Percentiles rank a stretch among this genome's conserved stretches.
Conservation (phyloP, 2,888 invertebrate species). For the Xanthorhoe spadicearia region DNA sequence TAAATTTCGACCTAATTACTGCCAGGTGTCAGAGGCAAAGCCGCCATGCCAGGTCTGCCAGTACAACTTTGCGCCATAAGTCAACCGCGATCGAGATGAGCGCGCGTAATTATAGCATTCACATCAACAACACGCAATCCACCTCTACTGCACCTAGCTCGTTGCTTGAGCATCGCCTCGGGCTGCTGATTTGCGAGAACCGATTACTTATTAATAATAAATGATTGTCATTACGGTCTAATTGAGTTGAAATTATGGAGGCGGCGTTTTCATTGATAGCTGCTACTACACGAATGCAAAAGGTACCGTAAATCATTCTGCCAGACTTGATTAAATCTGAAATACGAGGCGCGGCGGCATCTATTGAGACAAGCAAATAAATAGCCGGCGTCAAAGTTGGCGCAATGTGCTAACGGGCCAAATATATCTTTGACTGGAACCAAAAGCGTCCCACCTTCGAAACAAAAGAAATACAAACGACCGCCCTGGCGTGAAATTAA, state of each 20-base stretch:
- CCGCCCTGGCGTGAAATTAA: conserved; percentile 75
- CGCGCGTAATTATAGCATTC: conserved; percentile 55
- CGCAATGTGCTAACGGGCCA: conserved; percentile 76
- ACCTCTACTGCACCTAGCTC: conserved; percentile 10
- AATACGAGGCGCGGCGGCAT: conserved; percentile 71
- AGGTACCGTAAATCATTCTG: conserved; percentile 76
- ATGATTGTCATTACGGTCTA: conserved; percentile 51
- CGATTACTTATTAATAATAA: conserved; percentile 39
- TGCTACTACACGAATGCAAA: conserved; percentile 57
- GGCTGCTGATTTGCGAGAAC: conserved; percentile 15
- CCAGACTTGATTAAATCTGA: conserved; percentile 79
- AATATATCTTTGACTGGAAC: conserved; percentile 74
- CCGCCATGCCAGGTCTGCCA: conserved; percentile 58
- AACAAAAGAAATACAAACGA: conserved; percentile 80
- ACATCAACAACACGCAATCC: conserved; percentile 41
- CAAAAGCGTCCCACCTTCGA: conserved; percentile 66
- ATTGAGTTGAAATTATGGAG: conserved; percentile 57
- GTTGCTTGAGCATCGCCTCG: conserved; percentile 7
- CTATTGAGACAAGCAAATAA: conserved; percentile 78
- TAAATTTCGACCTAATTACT: conserved; percentile 78
- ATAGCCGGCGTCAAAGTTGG: conserved; percentile 75
- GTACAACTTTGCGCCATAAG: conserved; percentile 73
- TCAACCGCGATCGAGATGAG: conserved; percentile 69
- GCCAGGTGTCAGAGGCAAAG: conserved; percentile 76
- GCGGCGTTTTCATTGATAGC: conserved; percentile 63